Base-by-base conservation (phyloP, 2,888 invertebrate genomes). In the Aleiodes leptofemur region DNA sequence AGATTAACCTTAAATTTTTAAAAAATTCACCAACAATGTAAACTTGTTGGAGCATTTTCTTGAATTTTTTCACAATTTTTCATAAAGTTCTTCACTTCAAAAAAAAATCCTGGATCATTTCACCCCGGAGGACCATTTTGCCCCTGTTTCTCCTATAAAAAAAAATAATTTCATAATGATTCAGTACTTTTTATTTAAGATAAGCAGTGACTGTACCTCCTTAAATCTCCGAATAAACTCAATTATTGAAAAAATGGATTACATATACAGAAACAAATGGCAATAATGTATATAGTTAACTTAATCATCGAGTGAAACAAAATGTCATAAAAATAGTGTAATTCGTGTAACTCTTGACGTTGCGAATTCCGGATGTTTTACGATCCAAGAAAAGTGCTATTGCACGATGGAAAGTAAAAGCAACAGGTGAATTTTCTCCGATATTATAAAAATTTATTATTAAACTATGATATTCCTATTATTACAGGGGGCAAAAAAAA, bases 281-380 rank as follows among this genome's bases (percentile, higher is more conserved):
- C 38, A 38, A 61, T 43, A 61, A 34, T 38, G 43, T 61, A 61
- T 14, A 43, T 61, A 38, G 38, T 43, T 43, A 16, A 61, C 38
- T 43, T 61, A 61, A 61, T 61, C 43, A 43, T 38, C 61, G 43
- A 61, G 38, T 61, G n/a, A 61, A 61, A 43, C 43, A 61, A 61
- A 61, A 38, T 61, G 43, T 43, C 43, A 61, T 43, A 43, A 14
- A 43, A 43, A 38, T 38, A 16, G 14, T 11, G 16, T 64, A 64
- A 64, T 48, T 23, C 64, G 16, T 43, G 64, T 43, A 64, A 64
- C 48, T 16, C 64, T 64, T 16, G 48, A 13, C 43, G 1, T 43
- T 34, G 48, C 43, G 64, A 64, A 61, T 61, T 6, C 38, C 23
- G 43, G 6, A 43, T 48, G 48, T 48, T 61, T 64, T 48, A 64